Evolutionary conservation across 2,113 vertebrate genomes (phyloP), one percentile per base, ranked within the genome.

Genomic region (Gambusia holbrooki): DNA sequence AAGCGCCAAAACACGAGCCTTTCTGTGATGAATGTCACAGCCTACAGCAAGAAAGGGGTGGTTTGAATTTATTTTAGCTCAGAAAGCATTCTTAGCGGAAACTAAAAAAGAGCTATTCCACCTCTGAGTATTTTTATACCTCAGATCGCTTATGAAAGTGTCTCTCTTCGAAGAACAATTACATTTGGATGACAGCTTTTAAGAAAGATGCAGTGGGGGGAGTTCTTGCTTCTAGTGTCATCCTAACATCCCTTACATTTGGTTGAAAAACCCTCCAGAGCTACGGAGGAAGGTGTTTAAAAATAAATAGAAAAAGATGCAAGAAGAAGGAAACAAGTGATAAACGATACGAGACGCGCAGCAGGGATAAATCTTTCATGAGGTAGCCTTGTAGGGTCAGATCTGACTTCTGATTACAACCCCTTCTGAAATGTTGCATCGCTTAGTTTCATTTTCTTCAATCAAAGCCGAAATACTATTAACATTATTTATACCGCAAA

Each of bases 31-130:
- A 10, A 72, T 25, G 37, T 42, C 17, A 60, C 13, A 28, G 62
- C 62, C 72, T 33, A 22, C 48, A 66, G 72, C 72, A 14, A 11
- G 19, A 65, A 60, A 58, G 32, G 66, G 73, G 48, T 37, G 19
- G 15, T 58, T 74, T 74, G 51, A 74, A 40, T 74, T 74, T 37
- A 60, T 54, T 74, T 60, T 67, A 28, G 30, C 51, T 25, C 64
- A 60, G 64, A 40, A 62, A 19, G 54, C 14, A 6, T 58, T n/a
- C 22, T 58, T 58, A 25, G 22, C 22, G 10, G 14, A 58, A 35
- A 62, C n/a, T 28, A 19, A 19, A 17, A 51, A 73, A 35, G 32
- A 73, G 37, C 40, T 6, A 10, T 19, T 25, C 11, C 40, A 27
- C 62, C 71, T 65, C 12, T 6, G 61, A 73, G 62, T 54, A 25